Evolutionary conservation across 53 echinoderm and acorn worm species (phyloP).

Genomic region (Paracentrotus lividus): DNA sequence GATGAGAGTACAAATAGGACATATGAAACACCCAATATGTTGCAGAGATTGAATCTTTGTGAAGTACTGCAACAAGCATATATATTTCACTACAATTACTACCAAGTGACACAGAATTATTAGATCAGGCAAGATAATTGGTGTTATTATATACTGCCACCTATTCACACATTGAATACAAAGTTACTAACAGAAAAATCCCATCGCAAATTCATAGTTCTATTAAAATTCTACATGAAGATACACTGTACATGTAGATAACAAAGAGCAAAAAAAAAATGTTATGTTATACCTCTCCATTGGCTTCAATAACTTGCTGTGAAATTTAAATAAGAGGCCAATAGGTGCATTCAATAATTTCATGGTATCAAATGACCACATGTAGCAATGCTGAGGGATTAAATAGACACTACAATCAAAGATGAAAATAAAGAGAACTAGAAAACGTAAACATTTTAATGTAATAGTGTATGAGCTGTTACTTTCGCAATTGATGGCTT

Average conservation of each 20-base stretch:
- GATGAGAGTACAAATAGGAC: background rate
- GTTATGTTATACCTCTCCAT: background rate
- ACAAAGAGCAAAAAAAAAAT: background rate
- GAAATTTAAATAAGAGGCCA: background rate
- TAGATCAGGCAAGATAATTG: background rate
- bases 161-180: conserved; percentile 15
- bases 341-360: background rate
- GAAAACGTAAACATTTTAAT: background rate
- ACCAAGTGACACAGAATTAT: background rate
- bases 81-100: background rate
- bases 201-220: background rate
- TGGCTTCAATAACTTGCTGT: background rate
- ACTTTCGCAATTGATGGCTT: too few species aligned
- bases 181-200: background rate
- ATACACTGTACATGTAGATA: too few species aligned
- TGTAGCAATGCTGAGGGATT: background rate
- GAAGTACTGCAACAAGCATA: background rate
- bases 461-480: too few species aligned
- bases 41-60: background rate
- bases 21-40: background rate
- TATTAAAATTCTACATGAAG: too few species aligned
- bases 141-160: conserved; percentile 10
- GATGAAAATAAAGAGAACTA: background rate
- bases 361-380: background rate
- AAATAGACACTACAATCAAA: background rate